Evolutionary conservation across 2,113 vertebrate species (phyloP).

Genomic region (Odocoileus virginianus): DNA sequence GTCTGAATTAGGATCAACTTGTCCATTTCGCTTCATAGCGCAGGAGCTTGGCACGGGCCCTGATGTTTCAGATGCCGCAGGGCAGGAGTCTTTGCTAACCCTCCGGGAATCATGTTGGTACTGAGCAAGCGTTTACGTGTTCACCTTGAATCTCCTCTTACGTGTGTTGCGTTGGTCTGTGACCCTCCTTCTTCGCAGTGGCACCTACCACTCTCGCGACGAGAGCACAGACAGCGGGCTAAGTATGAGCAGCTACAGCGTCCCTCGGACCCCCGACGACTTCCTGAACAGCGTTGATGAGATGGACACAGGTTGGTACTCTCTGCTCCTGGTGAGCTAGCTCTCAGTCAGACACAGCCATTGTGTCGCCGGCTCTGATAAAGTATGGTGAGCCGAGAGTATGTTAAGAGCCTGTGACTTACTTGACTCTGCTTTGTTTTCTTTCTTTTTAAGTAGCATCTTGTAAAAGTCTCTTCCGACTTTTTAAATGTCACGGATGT

Average conservation of each 20-base stretch:
- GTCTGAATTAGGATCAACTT: not conserved
- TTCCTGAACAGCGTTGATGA: slow-evolving; percentile 99
- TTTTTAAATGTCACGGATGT: not conserved
- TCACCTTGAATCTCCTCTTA: not conserved
- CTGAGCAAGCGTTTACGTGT: not conserved
- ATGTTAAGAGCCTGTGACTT: not conserved
- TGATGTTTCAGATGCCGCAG: not conserved
- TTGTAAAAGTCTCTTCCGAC: not conserved
- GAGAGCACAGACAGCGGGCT: slow-evolving; percentile 98
- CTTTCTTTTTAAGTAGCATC: not conserved
- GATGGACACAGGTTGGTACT: slow-evolving; percentile 94
- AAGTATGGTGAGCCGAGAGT: not conserved
- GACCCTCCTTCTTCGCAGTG: slow-evolving; percentile 78
- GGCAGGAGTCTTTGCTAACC: not conserved
- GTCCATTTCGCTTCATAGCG: not conserved
- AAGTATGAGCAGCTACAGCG: slow-evolving; percentile 99
- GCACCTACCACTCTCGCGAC: slow-evolving; percentile 98
- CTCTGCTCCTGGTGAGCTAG: not conserved
- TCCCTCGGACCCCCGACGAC: slow-evolving; percentile 97
- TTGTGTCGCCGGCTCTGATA: not conserved
- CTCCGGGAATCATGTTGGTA: not conserved
- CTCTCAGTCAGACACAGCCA: not conserved
- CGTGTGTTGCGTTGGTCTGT: not conserved
- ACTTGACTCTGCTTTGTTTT: not conserved
- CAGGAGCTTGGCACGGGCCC: not conserved